phyloP scores from a whole-genome alignment of 2,113 vertebrate species.

The Poeciliopsis turrubarensis region DNA sequence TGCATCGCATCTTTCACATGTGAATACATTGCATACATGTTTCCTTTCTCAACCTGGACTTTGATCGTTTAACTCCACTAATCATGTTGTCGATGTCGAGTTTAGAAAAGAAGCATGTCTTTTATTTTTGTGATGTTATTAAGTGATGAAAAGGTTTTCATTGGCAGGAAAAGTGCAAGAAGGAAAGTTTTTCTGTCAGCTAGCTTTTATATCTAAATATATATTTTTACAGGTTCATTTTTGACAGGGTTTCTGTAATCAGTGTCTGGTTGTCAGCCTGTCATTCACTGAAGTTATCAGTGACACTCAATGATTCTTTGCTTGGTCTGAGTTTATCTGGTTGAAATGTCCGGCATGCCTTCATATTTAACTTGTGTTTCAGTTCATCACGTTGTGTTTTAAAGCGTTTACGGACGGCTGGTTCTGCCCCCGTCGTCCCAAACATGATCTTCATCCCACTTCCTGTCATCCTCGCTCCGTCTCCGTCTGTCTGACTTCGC shows the following conservation, averaged over 20 bases:
- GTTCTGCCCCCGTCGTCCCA: no score
- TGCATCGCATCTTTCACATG: no score
- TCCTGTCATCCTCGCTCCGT: background rate
- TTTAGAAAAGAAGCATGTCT: background rate
- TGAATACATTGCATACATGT: no score
- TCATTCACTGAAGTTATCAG: background rate
- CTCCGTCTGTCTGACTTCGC: constrained; percentile 55
- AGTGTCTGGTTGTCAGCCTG: background rate
- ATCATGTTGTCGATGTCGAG: background rate
- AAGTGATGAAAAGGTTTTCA: background rate
- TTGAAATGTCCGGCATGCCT: background rate
- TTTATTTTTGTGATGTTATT: background rate
- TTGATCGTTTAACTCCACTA: background rate
- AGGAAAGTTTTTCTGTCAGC: background rate
- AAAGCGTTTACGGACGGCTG: no score
- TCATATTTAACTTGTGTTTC: background rate
- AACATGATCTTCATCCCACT: background rate
- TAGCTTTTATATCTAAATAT: no score
- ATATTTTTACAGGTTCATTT: background rate
- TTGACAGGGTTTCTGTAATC: background rate
- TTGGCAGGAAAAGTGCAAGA: background rate
- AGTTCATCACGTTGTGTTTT: background rate
- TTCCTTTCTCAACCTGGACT: background rate
- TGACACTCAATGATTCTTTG: background rate
- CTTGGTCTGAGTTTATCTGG: background rate